phyloP scores from a whole-genome alignment of 1,140 invertebrate species.

The Pectinophora gossypiella region DNA sequence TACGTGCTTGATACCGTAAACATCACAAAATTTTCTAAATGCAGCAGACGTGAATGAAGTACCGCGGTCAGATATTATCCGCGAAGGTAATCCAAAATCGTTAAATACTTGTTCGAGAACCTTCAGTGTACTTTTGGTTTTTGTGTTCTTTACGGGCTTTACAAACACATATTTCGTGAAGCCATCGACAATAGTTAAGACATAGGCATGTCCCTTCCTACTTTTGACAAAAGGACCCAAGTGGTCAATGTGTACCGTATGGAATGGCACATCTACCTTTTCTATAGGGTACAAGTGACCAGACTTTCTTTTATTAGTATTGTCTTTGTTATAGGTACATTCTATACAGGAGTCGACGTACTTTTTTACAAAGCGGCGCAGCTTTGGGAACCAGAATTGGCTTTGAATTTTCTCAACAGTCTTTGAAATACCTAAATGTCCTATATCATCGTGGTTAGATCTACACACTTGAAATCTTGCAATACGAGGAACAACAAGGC shows the following conservation, averaged over 20 bases:
- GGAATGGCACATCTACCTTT: neutral
- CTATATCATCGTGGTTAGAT: neutral
- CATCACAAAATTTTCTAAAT: neutral
- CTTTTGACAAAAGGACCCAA: slow-evolving; percentile 1
- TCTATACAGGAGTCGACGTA: neutral
- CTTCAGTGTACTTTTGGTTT: slow-evolving; percentile 1
- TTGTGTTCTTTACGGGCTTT: neutral
- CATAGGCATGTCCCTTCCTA: neutral
- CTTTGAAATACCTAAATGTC: neutral
- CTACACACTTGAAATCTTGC: slow-evolving; percentile 2
- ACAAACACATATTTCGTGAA: slow-evolving; percentile 2
- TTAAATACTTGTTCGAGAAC: neutral
- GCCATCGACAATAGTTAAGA: neutral
- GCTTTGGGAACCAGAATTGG: neutral
- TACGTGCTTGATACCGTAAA: neutral
- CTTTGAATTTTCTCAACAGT: neutral
- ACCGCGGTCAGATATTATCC: neutral
- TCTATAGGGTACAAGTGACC: neutral
- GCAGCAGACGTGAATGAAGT: neutral
- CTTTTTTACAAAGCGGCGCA: neutral
- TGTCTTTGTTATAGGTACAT: slow-evolving; percentile 2
- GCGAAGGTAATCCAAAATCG: neutral
- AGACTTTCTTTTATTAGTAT: neutral
- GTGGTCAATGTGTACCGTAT: neutral
- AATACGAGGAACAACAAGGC: neutral